Evolutionary conservation across 2,113 vertebrate genomes (phyloP), one percentile per base, ranked within the genome.

Genomic region (Dolichotis patagonum): DNA sequence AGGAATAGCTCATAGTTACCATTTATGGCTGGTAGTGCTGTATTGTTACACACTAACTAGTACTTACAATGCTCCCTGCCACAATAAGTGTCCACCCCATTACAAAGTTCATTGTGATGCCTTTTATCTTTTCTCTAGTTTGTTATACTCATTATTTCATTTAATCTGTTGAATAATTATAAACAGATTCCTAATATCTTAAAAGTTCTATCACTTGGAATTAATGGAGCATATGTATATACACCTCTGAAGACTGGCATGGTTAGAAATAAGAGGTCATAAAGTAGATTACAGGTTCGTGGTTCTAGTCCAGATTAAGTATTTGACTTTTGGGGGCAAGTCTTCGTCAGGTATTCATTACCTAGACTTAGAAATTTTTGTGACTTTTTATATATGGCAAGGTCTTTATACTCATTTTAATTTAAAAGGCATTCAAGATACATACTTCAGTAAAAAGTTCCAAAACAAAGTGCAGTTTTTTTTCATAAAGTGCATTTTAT

Each of bases 291-390:
- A 71, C 60, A 90, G 52, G 49, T 95, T 81, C 88, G 22, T 35
- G 41, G 38, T 67, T 60, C 30, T 88, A 63, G 35, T 43, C 11
- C 24, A 67, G 90, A 43, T 26, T 91, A 56, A 75, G 38, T 62
- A 43, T 96, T 91, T 96, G 77, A 35, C 54, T 16, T 54, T 92
- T 92, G 43, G 11, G 71, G 71, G 24, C 20, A 75, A 75, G 82
- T n/a, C 65, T 69, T 19, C 52, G 67, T 65, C 94, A 94, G 88
- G 60, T 58, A 35, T 93, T 96, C 8, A 80, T 95, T 93, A 96
- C 20, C 38, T 86, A 30, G 35, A 85, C 13, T 43, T 46, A 20
- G 78, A 52, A 58, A 7, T 92, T 73, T 96, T 85, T 85, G 90
- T 81, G 54, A 77, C 82, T 63, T n/a, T 94, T 82, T 49, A 32